Conservation (phyloP, 2,113 vertebrate species). For the Stictonetta naevosa region DNA sequence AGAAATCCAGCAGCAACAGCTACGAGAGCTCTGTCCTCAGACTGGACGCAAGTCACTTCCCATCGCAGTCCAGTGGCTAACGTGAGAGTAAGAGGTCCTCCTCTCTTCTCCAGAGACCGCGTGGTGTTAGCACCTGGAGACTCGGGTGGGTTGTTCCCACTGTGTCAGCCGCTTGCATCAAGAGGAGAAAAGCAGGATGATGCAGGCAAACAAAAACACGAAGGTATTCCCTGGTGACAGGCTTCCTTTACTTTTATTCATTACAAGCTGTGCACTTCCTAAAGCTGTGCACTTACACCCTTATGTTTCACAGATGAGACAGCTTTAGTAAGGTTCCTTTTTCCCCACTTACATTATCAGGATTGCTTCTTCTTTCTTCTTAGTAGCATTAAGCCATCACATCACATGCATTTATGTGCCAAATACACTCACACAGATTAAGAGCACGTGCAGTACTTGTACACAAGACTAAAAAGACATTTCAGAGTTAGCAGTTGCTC, state of each 20-base stretch:
- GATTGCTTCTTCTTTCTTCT: neutral
- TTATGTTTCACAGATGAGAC: neutral
- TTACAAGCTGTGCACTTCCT: neutral
- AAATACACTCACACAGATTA: neutral
- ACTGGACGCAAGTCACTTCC: neutral
- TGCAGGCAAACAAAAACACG: neutral
- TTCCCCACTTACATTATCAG: neutral
- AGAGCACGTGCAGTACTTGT: neutral
- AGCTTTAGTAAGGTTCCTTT: neutral
- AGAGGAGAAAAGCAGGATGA: neutral
- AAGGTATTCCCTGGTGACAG: neutral
- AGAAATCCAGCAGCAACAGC: neutral
- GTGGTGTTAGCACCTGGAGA: neutral
- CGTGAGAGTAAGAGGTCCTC: neutral
- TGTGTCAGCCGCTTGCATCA: neutral
- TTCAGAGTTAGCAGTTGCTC: neutral
- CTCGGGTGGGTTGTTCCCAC: neutral
- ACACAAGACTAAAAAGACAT: neutral
- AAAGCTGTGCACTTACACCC: neutral
- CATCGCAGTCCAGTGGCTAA: neutral
- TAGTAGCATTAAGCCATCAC: neutral
- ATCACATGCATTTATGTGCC: fast-evolving
- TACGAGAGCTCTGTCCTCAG: fast-evolving
- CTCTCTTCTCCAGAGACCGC: neutral
- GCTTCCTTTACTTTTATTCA: neutral